Base-by-base conservation (phyloP, 2,113 vertebrate species). In the Ramphastos sulfuratus region DNA sequence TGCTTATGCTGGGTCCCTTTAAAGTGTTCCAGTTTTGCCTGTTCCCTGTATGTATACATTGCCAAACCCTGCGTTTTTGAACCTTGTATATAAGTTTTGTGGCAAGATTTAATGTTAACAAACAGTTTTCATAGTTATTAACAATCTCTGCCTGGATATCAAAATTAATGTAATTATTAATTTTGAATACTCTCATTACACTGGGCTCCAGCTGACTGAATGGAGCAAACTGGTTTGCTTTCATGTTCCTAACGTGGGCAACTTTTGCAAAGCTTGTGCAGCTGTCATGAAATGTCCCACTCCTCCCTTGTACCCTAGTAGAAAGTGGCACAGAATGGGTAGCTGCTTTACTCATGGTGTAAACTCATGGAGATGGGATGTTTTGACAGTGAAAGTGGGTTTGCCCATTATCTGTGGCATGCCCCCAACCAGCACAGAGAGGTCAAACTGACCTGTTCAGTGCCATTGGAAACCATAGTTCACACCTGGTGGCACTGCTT, bases 301-400 rank as follows among this genome's bases (percentile, higher is more conserved):
- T 8, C 27, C 33, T 31, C 33, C 35, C 64, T 74, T 63, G 70
- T 65, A 50, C 4, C 31, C 42, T 18, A 20, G 72, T 35, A 59
- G 58, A 69, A 85, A 63, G 24, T 55, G 56, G 25, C 56, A 82
- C 15, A 23, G 28, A 27, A 12, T 0, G 4, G 61, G 25, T 44
- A 35, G 10, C 17, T 67, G 63, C 63, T 42, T 50, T 15, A 16
- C 20, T 31, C 48, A 15, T 1, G 1, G 2, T 72, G 59, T 33
- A 15, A 5, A 8, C 19, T 69, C 39, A 6, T 0, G 16, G 9
- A 28, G 5, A 25, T 56, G 55, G 54, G 59, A 42, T 1, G 1
- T 72, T 85, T 27, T 58, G 50, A 30, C 55, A 64, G 54, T 35
- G 21, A 8, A 65, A 61, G 46, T 31, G n/a, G n/a, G 50, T 52